Base-by-base conservation (phyloP, 2,113 vertebrate species). In the Helogale parvula region DNA sequence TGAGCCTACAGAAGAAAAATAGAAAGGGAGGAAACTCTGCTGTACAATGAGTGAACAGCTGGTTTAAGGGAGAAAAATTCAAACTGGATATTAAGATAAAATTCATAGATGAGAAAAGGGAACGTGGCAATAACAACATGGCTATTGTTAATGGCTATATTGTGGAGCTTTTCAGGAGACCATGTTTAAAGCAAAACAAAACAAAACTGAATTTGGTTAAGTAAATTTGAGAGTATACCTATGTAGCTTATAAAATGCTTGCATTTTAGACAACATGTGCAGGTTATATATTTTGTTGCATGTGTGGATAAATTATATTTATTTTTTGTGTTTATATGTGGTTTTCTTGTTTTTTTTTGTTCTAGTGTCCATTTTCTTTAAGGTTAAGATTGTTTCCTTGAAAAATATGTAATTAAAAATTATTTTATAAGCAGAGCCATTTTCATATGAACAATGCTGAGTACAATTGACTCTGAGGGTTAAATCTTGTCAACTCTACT, bases 111-210 rank as follows among this genome's bases (percentile, higher is more conserved):
- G 27, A 79, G 93, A 50, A 45, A 63, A 23, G 17, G 15, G 29
- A 47, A 6, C 3, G 16, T 85, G 27, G 35, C 21, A 90, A 27
- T 68, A 57, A 76, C 38, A 60, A 29, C 31, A 54, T 54, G 60
- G 16, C 65, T 52, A 27, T 84, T 68, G 16, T 71, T 66, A 82
- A 63, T 17, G 76, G 5, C 15, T 77, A 2, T 45, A 21, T 50
- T 86, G 7, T 72, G 25, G 41, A 72, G 65, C 41, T 93, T 47
- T 92, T 50, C 41, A 45, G 23, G 83, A 82, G 89, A 65, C 13
- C 57, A 65, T 87, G 21, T 71, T 96, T 94, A 84, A 66, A 94
- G 80, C 2, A 71, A 89, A 94, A 84, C 2, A 71, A 89, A 93
- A 76, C 57, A 80, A 38, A 69, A 81, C 9, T 45, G 7, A 33